A percentile compares a stretch with the other conserved stretches of the same genome.
phyloP scores from a whole-genome alignment of 2,888 invertebrate genomes.

The Eudemis profundana region DNA sequence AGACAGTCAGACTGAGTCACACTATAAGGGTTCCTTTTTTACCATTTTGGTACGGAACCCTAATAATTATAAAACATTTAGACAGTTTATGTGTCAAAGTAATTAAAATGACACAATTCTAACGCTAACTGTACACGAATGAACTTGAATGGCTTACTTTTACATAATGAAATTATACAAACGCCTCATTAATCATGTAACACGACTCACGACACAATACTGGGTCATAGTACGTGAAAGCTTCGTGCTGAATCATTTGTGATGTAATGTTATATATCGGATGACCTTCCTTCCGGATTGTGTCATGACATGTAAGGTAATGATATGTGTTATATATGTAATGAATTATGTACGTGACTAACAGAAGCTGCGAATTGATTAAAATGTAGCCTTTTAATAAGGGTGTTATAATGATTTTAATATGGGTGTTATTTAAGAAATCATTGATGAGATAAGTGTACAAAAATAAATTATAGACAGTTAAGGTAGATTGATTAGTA shows the following conservation, averaged over 20 bases:
- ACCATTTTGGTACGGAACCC: too few species aligned
- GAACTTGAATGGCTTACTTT: constrained; percentile 33
- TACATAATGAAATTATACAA: constrained; percentile 36
- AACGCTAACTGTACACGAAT: constrained; percentile 11
- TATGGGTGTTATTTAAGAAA: too few species aligned
- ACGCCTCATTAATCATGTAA: constrained; percentile 39
- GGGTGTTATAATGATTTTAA: background rate
- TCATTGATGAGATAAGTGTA: too few species aligned
- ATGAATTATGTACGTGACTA: constrained; percentile 25
- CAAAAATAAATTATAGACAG: too few species aligned
- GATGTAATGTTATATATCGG: constrained; percentile 30
- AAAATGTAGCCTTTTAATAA: background rate
- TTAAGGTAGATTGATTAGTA: too few species aligned
- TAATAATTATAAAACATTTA: too few species aligned
- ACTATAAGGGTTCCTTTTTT: too few species aligned
- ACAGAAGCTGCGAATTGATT: background rate
- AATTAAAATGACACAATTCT: too few species aligned
- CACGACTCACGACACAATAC: constrained; percentile 24
- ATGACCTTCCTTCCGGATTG: constrained; percentile 41
- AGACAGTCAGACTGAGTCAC: too few species aligned
- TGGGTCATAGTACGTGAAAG: constrained; percentile 37
- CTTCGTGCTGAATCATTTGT: constrained; percentile 13
- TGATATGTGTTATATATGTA: constrained; percentile 20
- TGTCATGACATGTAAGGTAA: constrained; percentile 3
- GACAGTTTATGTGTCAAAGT: too few species aligned